Conservation (phyloP, 2,113 vertebrate species). For the Gymnorhina tibicen region DNA sequence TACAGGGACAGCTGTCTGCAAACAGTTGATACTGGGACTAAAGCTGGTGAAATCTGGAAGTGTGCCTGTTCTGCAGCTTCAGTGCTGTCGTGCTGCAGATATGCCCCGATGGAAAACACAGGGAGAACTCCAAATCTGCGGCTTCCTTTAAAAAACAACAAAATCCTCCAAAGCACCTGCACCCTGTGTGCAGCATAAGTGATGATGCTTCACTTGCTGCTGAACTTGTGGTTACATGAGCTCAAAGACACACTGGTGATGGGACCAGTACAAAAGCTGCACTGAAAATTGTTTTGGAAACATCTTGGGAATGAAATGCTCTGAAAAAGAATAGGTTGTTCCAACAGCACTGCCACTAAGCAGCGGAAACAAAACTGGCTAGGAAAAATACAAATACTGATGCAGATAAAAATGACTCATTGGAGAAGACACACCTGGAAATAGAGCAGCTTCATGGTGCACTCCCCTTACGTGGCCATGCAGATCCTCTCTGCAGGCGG, state of each 20-base stretch:
- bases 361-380: not conserved
- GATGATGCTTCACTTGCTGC: not conserved
- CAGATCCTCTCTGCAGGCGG: not conserved
- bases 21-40: not conserved
- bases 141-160: not conserved
- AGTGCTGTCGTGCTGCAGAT: not conserved
- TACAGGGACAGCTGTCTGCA: not conserved
- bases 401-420: not conserved
- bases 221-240: fast-evolving
- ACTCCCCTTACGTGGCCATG: fast-evolving
- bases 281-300: not conserved
- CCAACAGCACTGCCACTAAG: fast-evolving
- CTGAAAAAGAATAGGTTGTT: not conserved
- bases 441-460: not conserved
- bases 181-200: not conserved
- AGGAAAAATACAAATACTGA: not conserved
- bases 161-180: not conserved
- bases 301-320: not conserved
- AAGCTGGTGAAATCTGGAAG: not conserved
- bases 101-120: not conserved
- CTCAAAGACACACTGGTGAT: not conserved
- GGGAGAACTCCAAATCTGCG: not conserved
- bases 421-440: not conserved
- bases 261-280: not conserved
- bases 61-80: not conserved